A percentile compares a stretch with the other conserved stretches of the same genome.
Evolutionary conservation across 2,888 invertebrate genomes (phyloP).

Genomic region (Oscheius sp.): DNA sequence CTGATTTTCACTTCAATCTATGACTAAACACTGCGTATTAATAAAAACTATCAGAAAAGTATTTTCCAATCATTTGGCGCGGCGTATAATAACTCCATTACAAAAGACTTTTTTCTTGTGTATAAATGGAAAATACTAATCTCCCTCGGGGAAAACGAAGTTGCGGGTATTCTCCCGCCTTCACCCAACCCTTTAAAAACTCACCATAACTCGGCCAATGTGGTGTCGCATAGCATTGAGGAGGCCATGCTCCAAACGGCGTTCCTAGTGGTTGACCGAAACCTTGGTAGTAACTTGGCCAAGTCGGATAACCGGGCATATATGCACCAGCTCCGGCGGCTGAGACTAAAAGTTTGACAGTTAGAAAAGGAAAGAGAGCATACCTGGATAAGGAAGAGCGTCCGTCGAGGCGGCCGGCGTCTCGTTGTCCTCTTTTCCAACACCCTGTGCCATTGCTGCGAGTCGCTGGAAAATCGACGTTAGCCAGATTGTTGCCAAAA

Average conservation of each 20-base stretch:
- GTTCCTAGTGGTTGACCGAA: conserved; percentile 57
- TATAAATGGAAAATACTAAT: too few relatives aligned
- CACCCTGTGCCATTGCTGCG: conserved; percentile 62
- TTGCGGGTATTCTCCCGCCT: conserved; percentile 10
- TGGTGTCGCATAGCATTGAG: conserved; percentile 57
- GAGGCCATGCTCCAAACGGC: conserved; percentile 55
- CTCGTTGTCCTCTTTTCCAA: conserved; percentile 56
- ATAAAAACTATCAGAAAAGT: too few relatives aligned
- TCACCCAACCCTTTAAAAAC: not conserved
- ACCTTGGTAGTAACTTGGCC: conserved; percentile 54
- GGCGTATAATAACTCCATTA: too few relatives aligned
- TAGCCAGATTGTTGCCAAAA: conserved; percentile 8
- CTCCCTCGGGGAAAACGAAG: conserved; percentile 10
- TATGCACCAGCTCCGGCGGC: conserved; percentile 40
- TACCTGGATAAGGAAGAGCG: conserved; percentile 47
- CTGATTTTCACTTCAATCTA: too few relatives aligned
- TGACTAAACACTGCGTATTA: too few relatives aligned
- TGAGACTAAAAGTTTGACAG: not conserved
- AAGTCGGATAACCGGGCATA: conserved; percentile 48
- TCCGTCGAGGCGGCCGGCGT: conserved; percentile 45
- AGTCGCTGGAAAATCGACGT: conserved; percentile 46
- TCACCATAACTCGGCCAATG: conserved; percentile 64
- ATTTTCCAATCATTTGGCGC: too few relatives aligned
- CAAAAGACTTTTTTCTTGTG: too few relatives aligned
- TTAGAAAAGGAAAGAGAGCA: not conserved